phyloP scores from a whole-genome alignment of 1,140 invertebrate species.

The Triops longicaudatus region DNA sequence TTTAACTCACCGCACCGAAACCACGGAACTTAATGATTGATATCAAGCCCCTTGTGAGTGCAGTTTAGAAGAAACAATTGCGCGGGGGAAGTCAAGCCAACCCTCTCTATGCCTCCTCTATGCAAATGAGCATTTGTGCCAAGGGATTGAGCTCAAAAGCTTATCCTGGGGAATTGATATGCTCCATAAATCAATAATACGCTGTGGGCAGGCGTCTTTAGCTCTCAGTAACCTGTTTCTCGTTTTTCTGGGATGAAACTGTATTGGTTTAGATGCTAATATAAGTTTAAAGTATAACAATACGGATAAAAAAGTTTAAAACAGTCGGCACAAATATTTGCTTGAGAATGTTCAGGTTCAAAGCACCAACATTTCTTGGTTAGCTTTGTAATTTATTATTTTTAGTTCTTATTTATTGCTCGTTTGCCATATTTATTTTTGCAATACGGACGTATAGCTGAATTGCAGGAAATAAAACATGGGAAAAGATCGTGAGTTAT shows the following conservation, averaged over 20 bases:
- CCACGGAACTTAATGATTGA: not conserved
- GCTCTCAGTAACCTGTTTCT: not conserved
- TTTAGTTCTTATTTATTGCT: not conserved
- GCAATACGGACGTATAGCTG: not conserved
- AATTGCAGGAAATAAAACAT: not conserved
- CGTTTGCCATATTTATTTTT: not conserved
- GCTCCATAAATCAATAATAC: slow-evolving; percentile 5
- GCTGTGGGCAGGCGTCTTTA: not conserved
- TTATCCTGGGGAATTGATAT: not conserved
- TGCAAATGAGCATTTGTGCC: slow-evolving; percentile 2
- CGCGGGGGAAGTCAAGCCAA: not conserved
- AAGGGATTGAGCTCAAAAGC: not conserved
- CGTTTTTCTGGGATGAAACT: not conserved
- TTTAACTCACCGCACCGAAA: not conserved
- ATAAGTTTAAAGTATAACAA: no score
- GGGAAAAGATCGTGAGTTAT: not conserved
- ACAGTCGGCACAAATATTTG: no score
- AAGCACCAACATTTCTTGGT: no score
- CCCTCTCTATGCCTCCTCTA: not conserved
- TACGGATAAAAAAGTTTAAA: no score
- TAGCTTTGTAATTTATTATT: no score
- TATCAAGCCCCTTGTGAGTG: not conserved
- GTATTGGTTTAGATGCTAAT: not conserved
- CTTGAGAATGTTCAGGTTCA: no score
- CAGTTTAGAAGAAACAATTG: slow-evolving; percentile 12